Evolutionary conservation across 2,888 invertebrate genomes (phyloP).

Genomic region (Patella caerulea): DNA sequence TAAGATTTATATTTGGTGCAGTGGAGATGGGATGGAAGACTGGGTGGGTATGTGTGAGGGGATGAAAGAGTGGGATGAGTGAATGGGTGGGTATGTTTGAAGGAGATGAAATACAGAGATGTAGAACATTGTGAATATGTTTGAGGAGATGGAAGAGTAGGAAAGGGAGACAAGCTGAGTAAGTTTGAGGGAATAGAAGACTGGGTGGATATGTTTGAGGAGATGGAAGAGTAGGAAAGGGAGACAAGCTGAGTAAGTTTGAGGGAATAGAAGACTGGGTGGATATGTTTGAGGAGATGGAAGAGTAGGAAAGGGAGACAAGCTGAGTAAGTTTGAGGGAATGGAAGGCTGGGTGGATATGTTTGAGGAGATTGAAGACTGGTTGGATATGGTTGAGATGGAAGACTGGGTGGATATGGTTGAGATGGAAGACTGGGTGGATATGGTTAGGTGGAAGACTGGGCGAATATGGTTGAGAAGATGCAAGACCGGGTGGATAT

Average conservation of each 20-base stretch:
- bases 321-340: conserved; percentile 14
- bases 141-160: not conserved
- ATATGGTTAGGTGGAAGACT: no score
- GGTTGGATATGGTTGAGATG: no score
- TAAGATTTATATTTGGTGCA: no score
- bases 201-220: conserved; percentile 18
- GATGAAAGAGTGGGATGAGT: conserved; percentile 2
- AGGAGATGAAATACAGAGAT: no score
- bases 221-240: not conserved
- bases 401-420: no score
- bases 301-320: conserved; percentile 1
- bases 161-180: conserved; percentile 16
- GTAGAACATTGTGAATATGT: not conserved
- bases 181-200: conserved; percentile 14
- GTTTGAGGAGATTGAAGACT: not conserved
- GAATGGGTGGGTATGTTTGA: no score
- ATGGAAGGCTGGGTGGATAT: not conserved
- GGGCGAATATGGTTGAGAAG: no score
- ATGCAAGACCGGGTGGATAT: no score
- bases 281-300: not conserved
- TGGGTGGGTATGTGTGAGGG: no score
- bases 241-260: conserved; percentile 19
- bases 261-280: no score
- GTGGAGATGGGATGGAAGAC: no score
- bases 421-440: no score